Base-by-base conservation (phyloP, 2,888 invertebrate species). In the Capitulum mitella region DNA sequence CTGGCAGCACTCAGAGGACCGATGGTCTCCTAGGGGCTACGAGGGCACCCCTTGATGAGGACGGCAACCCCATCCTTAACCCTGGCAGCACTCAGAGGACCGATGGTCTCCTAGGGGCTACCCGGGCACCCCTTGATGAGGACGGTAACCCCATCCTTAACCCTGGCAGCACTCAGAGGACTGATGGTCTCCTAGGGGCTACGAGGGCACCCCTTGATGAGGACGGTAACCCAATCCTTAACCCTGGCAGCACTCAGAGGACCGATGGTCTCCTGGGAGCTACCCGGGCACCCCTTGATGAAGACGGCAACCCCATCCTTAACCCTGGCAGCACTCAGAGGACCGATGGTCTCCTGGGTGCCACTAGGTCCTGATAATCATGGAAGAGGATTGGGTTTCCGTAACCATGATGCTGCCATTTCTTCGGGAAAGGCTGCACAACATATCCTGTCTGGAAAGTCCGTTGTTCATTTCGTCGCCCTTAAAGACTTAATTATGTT, bases 261-360 rank as follows among this genome's bases (percentile, higher is more conserved):
- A 61, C 61, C 8, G 61, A 61, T 61, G 61, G 61, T 32, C 61
- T 61, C 14, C 16, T 61, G 61, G 61, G 61, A 32, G 61, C 61
- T 0, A 61, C 61, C 12, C 10, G 61, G 16, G 32, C 61, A 10
- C 61, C 32, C 16, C 32, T 29, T 2, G 32, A 61, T 32, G 16
- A 61, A n/a, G 61, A 61, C 6, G 61, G 61, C n/a, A 61, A 61
- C 61, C 61, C 61, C 16, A 61, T 61, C 61, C 16, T 61, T 26
- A 10, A 32, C 12, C 61, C 61, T 32, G 16, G 2, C 3, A 0
- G 5, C 14, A 6, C 61, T 3, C 61, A 32, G 10, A 61, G 61
- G 32, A 61, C 32, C 3, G 32, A 61, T 61, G 61, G 61, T 32
- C 61, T 61, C 1, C 61, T 61, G 29, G 61, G 61, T 14, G 61